Evolutionary conservation across 2,888 invertebrate genomes (phyloP).

Genomic region (Diaphora mendica): DNA sequence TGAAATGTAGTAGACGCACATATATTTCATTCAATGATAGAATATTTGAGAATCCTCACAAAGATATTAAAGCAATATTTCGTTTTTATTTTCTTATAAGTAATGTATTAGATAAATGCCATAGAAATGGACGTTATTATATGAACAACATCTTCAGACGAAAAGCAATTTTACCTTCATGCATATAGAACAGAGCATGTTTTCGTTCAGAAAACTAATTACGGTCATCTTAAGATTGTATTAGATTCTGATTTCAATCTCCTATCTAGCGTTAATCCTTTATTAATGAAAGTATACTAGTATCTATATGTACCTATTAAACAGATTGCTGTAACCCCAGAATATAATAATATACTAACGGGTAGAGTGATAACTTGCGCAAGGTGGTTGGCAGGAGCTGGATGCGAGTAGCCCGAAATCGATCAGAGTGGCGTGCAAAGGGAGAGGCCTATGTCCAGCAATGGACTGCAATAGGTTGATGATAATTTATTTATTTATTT

Average conservation of each 20-base stretch:
- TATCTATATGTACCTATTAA: background rate
- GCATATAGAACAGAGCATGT: background rate
- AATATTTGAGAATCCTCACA: background rate
- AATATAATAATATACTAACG: background rate
- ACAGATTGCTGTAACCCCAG: background rate
- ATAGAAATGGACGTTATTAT: background rate
- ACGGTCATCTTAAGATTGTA: background rate
- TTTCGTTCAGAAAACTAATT: background rate
- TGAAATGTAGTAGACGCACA: background rate
- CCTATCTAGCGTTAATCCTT: background rate
- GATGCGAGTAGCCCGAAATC: no score
- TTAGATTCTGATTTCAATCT: background rate
- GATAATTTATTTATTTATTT: no score
- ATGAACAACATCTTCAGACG: background rate
- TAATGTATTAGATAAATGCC: background rate
- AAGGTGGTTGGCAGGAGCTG: no score
- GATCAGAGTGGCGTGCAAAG: no score
- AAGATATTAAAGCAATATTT: background rate
- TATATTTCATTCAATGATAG: background rate
- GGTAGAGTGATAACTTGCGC: no score
- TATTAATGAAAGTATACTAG: background rate
- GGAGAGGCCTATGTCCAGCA: no score
- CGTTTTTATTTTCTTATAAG: background rate
- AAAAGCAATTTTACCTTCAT: background rate
- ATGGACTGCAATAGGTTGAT: no score